A percentile compares a stretch with the other conserved stretches of the same genome.
Conservation (phyloP, 2,113 vertebrate species). For the Vidua chalybeata region DNA sequence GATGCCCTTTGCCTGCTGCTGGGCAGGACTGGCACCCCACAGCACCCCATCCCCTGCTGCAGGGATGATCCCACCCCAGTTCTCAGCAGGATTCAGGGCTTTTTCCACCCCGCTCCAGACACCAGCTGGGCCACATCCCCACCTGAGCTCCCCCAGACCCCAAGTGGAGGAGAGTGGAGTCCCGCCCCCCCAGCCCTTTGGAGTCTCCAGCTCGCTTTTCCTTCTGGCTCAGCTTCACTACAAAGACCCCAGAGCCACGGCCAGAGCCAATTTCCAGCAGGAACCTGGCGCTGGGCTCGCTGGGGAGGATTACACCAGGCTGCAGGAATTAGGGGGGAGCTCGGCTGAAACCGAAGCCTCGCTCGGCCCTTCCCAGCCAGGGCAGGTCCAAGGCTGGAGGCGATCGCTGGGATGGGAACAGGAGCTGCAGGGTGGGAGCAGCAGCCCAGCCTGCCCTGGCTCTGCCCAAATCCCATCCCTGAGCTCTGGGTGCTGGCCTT, state of each 20-base stretch:
- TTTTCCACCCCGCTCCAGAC: background rate
- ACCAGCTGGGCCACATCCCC: background rate
- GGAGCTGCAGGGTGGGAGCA: background rate
- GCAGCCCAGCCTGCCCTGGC: background rate
- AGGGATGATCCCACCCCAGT: background rate
- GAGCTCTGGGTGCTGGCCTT: fast-evolving
- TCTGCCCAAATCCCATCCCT: background rate
- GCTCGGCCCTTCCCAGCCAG: background rate
- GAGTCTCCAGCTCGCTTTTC: background rate
- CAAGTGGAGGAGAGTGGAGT: background rate
- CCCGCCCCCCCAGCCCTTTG: background rate
- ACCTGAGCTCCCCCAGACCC: background rate
- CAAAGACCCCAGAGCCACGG: constrained; percentile 37
- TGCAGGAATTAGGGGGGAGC: constrained; percentile 53
- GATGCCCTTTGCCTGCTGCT: background rate
- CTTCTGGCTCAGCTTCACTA: constrained; percentile 48
- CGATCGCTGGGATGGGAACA: fast-evolving
- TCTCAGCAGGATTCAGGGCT: background rate
- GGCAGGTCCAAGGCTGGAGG: background rate
- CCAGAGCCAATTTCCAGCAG: constrained; percentile 64
- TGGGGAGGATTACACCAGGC: constrained; percentile 57
- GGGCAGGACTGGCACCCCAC: background rate
- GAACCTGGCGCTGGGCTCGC: constrained; percentile 41
- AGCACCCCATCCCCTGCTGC: too few species aligned
- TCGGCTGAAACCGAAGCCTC: constrained; percentile 7